A percentile compares a stretch with the other conserved stretches of the same genome.
phyloP scores from a whole-genome alignment of 1,140 invertebrate species.

The Drosophila truncata region DNA sequence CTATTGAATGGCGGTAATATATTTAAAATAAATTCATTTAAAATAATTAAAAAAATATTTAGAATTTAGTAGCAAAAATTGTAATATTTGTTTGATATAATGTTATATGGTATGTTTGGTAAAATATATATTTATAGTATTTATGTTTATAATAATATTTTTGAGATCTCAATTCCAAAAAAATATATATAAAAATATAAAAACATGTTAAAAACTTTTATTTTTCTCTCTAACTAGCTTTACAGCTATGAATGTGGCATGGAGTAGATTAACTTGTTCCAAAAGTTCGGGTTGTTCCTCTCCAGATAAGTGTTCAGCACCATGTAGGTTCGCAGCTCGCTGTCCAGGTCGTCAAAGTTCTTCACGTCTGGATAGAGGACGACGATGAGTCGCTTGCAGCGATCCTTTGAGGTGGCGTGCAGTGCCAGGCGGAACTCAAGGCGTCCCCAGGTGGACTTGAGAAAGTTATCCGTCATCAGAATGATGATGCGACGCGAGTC shows the following conservation, averaged over 20 bases:
- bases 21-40: too few species aligned
- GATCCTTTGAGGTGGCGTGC: slow-evolving; percentile 31
- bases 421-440: slow-evolving; percentile 32
- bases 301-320: slow-evolving; percentile 38
- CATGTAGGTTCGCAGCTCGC: slow-evolving; percentile 28
- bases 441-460: slow-evolving; percentile 32
- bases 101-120: too few species aligned
- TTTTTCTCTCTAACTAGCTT: not conserved
- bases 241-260: slow-evolving; percentile 28
- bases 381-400: slow-evolving; percentile 38
- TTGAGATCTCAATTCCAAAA: not conserved
- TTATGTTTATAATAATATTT: too few species aligned
- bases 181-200: not conserved
- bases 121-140: too few species aligned
- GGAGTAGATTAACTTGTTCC: slow-evolving; percentile 39
- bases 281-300: slow-evolving; percentile 27
- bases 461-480: slow-evolving; percentile 32
- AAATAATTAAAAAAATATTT: too few species aligned
- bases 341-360: slow-evolving; percentile 36
- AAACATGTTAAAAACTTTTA: not conserved
- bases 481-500: slow-evolving; percentile 36
- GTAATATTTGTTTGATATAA: too few species aligned
- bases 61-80: too few species aligned
- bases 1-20: not conserved
- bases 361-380: slow-evolving; percentile 41